Evolutionary conservation across 2,888 invertebrate species (phyloP).

Genomic region (Hoplodrina ambigua): DNA sequence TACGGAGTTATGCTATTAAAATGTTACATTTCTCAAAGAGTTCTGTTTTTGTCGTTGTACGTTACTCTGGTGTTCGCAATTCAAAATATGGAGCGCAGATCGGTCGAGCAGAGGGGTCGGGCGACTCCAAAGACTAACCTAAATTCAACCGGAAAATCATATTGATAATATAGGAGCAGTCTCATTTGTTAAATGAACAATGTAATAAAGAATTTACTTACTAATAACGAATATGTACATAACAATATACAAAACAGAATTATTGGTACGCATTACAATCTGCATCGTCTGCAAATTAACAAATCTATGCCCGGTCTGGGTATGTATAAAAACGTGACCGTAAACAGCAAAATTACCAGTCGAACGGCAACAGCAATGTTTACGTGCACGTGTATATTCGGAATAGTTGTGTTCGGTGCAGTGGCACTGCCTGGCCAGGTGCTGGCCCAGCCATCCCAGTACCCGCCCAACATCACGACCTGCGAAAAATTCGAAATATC

Average conservation of each 20-base stretch:
- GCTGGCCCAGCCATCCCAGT: constrained; percentile 32
- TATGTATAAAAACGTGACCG: constrained; percentile 50
- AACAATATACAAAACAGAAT: background rate
- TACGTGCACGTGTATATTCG: constrained; percentile 75
- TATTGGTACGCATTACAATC: constrained; percentile 13
- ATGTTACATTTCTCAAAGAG: too few species aligned
- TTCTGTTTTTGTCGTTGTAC: background rate
- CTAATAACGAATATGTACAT: background rate
- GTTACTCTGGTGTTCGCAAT: background rate
- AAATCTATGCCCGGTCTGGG: constrained; percentile 42
- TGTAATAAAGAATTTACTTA: background rate
- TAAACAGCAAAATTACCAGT: constrained; percentile 74
- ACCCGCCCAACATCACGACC: constrained; percentile 68
- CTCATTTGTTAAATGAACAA: background rate
- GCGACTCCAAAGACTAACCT: too few species aligned
- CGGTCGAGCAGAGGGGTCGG: too few species aligned
- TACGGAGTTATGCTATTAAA: too few species aligned
- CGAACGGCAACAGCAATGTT: constrained; percentile 77
- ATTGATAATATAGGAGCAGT: background rate
- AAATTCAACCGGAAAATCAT: background rate
- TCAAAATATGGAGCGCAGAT: too few species aligned
- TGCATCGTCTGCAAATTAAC: constrained; percentile 34
- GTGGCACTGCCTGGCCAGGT: constrained; percentile 24
- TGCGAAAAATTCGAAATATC: constrained; percentile 82
- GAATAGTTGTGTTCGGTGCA: constrained; percentile 73